A percentile compares a stretch with the other conserved stretches of the same genome.
phyloP scores from a whole-genome alignment of 2,797 vertebrate species.

The Siniperca obscura region DNA sequence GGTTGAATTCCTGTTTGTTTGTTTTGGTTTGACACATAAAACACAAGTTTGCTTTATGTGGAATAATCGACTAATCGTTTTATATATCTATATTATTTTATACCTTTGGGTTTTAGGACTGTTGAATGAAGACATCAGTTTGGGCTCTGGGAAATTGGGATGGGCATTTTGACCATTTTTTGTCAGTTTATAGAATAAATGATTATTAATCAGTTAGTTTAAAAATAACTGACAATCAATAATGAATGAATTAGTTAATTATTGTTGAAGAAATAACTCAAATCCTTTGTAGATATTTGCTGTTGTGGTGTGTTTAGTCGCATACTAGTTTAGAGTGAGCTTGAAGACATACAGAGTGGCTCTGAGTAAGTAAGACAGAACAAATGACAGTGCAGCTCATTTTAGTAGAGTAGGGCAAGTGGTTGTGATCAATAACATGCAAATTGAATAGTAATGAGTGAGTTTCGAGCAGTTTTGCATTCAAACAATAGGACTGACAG shows the following conservation, averaged over 20 bases:
- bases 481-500: conserved; percentile 2
- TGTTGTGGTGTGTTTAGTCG: background rate
- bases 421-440: background rate
- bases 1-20: conserved; percentile 14
- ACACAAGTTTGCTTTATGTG: background rate
- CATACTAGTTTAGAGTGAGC: background rate
- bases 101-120: no score
- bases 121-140: no score
- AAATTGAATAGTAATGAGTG: background rate
- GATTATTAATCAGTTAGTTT: no score
- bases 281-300: background rate
- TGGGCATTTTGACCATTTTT: no score
- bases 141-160: no score
- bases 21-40: background rate
- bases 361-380: background rate
- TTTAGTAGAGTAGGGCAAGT: background rate
- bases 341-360: background rate
- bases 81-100: no score
- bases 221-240: no score
- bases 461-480: conserved; percentile 18
- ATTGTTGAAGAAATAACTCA: background rate
- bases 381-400: background rate
- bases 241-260: no score
- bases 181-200: no score
- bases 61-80: background rate